Base-by-base conservation (phyloP, 2,888 invertebrate genomes). In the Ophioninae sp. region DNA sequence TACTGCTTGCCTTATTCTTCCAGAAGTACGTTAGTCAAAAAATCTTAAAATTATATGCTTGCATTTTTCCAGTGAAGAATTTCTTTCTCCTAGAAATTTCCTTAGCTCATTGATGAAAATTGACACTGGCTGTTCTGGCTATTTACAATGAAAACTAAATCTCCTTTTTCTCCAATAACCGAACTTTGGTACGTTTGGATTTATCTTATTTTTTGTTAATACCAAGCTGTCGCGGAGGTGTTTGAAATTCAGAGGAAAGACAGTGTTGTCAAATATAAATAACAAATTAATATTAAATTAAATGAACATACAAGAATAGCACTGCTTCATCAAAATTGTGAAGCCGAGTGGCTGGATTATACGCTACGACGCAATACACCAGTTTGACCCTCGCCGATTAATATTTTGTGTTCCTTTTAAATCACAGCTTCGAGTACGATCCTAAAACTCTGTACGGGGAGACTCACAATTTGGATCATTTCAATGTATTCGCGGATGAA, bases 401-500 rank as follows among this genome's bases (percentile, higher is more conserved):
- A 17, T 51, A 6, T 17, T 17, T 30, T 30, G 30, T 30, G 30
- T 17, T 51, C 51, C 17, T 51, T 51, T 17, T 5, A 2, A 17
- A 17, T 8, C n/a, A 0, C 89, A 95, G 95, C 87, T 93, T 94
- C 82, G 94, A 94, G 83, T 95, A 95, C 88, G 94, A 95, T 88
- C 95, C 95, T 6, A 94, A 93, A 87, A 93, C 93, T 58, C 89
- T 93, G 72, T 94, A 94, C 84, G 94, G 94, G 85, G 94, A 94
- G 84, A 94, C 94, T 84, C 93, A 93, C 86, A 95, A 95, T 88
- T 90, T 94, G 20, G 93, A 94, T 73, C 91, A 93, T 82, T 94
- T 95, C 87, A 92, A 92, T 80, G 89, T 92, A 79, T 95, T 95
- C 90, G 93, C 94, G 30, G 89, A 93, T 64, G 94, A 94, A 87